These are phyloP conservation scores for Coregonus ussuriensis DNA, from an alignment of 2,797 vertebrate species.

Conservation along the genomic window DNA sequence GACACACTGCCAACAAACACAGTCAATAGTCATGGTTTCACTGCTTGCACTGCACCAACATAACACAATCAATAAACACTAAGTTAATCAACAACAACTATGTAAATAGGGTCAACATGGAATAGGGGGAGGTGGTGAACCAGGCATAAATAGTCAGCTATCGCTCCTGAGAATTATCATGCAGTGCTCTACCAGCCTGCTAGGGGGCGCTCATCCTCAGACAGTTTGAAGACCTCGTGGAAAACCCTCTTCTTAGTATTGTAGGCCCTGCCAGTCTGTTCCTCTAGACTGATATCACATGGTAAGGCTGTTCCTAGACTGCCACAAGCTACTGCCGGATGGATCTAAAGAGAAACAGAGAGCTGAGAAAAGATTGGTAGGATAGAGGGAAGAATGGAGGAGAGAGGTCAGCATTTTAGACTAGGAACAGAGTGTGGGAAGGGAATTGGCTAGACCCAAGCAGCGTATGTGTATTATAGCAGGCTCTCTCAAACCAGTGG, in stretches of 20 bases:
- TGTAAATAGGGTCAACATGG: too few relatives aligned
- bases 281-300: conserved; percentile 77
- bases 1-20: conserved; percentile 46
- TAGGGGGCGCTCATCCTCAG: conserved; percentile 90
- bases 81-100: too few relatives aligned
- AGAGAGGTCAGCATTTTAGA: conserved; percentile 15
- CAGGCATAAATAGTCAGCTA: too few relatives aligned
- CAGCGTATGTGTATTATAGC: conserved; percentile 1
- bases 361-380: background rate
- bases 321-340: conserved; percentile 72
- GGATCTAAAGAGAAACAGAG: conserved; percentile 65
- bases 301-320: conserved; percentile 66
- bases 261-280: conserved; percentile 84
- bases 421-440: background rate
- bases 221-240: conserved; percentile 91
- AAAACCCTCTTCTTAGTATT: conserved; percentile 91
- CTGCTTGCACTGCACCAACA: background rate
- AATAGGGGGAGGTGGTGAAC: too few relatives aligned
- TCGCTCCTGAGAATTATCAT: too few relatives aligned
- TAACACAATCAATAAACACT: conserved; percentile 2
- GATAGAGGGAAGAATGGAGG: background rate
- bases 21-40: background rate
- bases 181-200: conserved; percentile 72
- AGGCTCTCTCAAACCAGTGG: conserved; percentile 18
- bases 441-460: background rate